phyloP scores from a whole-genome alignment of 35 echinoderm and acorn worm species.

The Strongylocentrotus purpuratus region DNA sequence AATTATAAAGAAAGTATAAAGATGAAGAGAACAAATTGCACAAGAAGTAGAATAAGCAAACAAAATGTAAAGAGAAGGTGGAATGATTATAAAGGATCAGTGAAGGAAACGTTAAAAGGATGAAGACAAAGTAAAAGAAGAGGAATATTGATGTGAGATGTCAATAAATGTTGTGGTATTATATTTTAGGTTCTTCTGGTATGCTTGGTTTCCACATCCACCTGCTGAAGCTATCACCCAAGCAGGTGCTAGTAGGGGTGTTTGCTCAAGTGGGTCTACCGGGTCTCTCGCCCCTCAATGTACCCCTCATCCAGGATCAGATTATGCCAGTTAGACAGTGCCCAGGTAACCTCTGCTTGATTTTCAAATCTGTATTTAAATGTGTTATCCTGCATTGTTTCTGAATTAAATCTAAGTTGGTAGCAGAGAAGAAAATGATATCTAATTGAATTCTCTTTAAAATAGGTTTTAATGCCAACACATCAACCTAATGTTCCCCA shows the following conservation, averaged over 20 bases:
- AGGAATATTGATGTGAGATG: not conserved
- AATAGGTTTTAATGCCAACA: too few relatives aligned
- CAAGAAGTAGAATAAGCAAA: not conserved
- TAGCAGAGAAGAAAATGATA: too few relatives aligned
- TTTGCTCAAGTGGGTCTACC: constrained; percentile 35
- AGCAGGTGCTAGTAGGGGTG: constrained; percentile 28
- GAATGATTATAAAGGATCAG: too few relatives aligned
- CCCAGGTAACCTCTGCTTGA: not conserved
- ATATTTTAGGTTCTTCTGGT: not conserved
- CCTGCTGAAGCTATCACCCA: constrained; percentile 39
- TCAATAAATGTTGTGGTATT: not conserved
- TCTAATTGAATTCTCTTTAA: too few relatives aligned
- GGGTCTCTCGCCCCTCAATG: constrained; percentile 40
- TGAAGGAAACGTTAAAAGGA: too few relatives aligned
- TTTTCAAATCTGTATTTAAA: too few relatives aligned
- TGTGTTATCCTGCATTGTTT: not conserved
- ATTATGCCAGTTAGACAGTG: constrained; percentile 27
- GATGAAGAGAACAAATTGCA: not conserved
- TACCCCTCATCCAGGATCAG: constrained; percentile 41
- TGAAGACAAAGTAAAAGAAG: not conserved
- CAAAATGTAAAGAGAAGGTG: not conserved
- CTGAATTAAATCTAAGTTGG: too few relatives aligned
- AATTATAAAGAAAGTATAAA: not conserved
- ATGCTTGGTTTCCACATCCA: constrained; percentile 39
- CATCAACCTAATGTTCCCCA: too few relatives aligned